Base-by-base conservation (phyloP, 2,888 invertebrate species). In the Leptinotarsa tumamoca region DNA sequence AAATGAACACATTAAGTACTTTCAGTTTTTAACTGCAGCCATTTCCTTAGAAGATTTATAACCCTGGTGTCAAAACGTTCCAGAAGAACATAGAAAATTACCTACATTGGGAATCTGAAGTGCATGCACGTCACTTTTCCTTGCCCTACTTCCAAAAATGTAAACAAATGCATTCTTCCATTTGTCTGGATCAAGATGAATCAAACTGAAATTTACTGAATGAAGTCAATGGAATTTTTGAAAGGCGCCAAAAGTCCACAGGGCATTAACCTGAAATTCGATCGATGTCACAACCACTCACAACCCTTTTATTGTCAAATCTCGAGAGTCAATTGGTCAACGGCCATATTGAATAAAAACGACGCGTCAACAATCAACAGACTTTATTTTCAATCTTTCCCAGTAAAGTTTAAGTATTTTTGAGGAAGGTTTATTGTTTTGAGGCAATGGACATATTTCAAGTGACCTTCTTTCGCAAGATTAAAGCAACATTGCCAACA, bases 261-360 rank as follows among this genome's bases (percentile, higher is more conserved):
- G 75, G 75, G 63, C 75, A 75, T 69, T 75, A 75, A 75, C 75
- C 75, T 58, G 66, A 54, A 27, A 69, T 68, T 69, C 50, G 75
- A 75, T 72, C 72, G 69, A 75, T 75, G 72, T 50, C 68, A 58
- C 67, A 63, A n/a, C 63, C 63, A 27, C 43, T 63, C 72, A 69
- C 67, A 63, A 33, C 63, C 63, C 63, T 43, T 43, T 63, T 63
- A 63, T 63, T 43, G 63, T n/a, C 58, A 43, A 43, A 33, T 63
- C 63, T 5, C 33, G 14, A 63, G 13, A 63, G n/a, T 17, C 63
- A 63, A 63, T 63, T 63, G 63, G 63, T 43, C 63, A 63, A 63
- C 63, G 63, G 63, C 63, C 63, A 63, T 63, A 63, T 63, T 63
- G 63, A 63, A 63, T 63, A 63, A 43, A 63, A 63, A 63, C 63